phyloP scores from a whole-genome alignment of 35 echinoderm and acorn worm genomes.

The Anneissia japonica region DNA sequence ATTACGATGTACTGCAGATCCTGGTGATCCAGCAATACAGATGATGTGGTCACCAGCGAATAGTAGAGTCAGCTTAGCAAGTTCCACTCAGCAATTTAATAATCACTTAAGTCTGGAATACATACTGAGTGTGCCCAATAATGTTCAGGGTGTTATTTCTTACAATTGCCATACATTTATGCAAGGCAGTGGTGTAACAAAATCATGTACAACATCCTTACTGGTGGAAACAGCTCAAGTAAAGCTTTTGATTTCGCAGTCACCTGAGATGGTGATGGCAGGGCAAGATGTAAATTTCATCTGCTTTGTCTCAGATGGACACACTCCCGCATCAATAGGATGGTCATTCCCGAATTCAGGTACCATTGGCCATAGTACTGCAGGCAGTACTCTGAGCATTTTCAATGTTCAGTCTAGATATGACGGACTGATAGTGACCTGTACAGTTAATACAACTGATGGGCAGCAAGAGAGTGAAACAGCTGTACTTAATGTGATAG shows the following conservation, averaged over 20 bases:
- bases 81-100: background rate
- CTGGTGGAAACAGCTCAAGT: background rate
- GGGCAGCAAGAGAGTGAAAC: background rate
- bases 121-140: background rate
- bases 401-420: background rate
- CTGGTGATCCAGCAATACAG: background rate
- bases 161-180: background rate
- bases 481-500: background rate
- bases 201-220: background rate
- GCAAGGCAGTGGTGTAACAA: background rate
- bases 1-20: background rate
- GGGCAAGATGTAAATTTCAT: background rate
- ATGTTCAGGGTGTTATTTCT: background rate
- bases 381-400: background rate
- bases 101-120: background rate
- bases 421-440: background rate
- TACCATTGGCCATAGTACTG: background rate
- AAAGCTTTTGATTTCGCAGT: background rate
- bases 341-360: background rate
- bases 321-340: background rate
- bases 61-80: background rate
- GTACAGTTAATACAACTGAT: background rate
- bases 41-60: background rate
- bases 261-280: background rate
- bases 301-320: background rate